A percentile compares a stretch with the other conserved stretches of the same genome.
Conservation (phyloP, 2,888 invertebrate species). For the Cryptophagus acutangulus region DNA sequence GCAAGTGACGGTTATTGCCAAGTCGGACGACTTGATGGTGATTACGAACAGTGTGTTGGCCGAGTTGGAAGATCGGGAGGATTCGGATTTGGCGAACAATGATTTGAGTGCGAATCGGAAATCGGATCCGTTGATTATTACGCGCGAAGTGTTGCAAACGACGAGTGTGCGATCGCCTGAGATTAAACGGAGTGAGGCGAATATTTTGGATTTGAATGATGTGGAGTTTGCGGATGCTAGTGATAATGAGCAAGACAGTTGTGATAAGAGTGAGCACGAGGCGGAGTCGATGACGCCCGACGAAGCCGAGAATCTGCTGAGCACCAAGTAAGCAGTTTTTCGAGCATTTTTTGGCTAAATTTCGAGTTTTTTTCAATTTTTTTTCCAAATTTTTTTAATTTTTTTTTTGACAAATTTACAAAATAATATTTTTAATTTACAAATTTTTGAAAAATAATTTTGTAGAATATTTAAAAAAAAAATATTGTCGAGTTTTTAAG, state of each 20-base stretch:
- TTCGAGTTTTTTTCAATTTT: slow-evolving; percentile 7
- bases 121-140: slow-evolving; percentile 39
- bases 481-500: no score
- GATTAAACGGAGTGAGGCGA: slow-evolving; percentile 48
- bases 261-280: slow-evolving; percentile 44
- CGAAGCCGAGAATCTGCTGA: slow-evolving; percentile 82
- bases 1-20: slow-evolving; percentile 40
- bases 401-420: not conserved
- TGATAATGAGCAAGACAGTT: slow-evolving; percentile 23
- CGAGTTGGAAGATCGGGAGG: slow-evolving; percentile 44
- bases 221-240: slow-evolving; percentile 56
- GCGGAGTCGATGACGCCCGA: slow-evolving; percentile 73
- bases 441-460: no score
- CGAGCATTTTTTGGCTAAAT: not conserved
- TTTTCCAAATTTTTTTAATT: not conserved
- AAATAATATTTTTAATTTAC: not conserved
- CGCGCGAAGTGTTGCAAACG: slow-evolving; percentile 35
- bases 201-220: slow-evolving; percentile 54
- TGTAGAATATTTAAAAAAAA: no score
- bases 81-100: slow-evolving; percentile 27
- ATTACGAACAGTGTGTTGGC: slow-evolving; percentile 42
- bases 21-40: slow-evolving; percentile 42
- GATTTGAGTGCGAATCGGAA: slow-evolving; percentile 18
- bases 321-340: slow-evolving; percentile 64
- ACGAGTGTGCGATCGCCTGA: slow-evolving; percentile 31